Conservation (phyloP, 2,888 invertebrate species). For the Limulus polyphemus region DNA sequence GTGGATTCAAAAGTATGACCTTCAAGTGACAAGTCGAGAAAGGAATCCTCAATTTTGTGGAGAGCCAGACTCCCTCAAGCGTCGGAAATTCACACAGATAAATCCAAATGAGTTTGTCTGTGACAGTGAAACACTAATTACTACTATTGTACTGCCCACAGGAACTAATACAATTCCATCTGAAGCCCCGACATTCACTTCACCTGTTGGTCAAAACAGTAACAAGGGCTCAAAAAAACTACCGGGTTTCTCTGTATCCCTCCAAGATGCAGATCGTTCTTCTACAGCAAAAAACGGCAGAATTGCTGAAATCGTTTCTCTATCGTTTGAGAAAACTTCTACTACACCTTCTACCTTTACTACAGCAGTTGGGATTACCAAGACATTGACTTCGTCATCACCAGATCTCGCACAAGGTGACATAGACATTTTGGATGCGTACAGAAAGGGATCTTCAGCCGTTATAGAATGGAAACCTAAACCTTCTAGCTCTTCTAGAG, state of each 20-base stretch:
- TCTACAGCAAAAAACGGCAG: neutral
- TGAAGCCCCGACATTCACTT: neutral
- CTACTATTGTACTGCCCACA: slow-evolving; percentile 14
- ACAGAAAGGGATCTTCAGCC: slow-evolving; percentile 55
- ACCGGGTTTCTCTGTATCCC: neutral
- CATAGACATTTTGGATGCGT: slow-evolving; percentile 17
- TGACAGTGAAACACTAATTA: slow-evolving; percentile 1
- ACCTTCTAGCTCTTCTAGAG: slow-evolving; percentile 43
- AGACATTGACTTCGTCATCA: neutral
- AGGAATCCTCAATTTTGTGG: slow-evolving; percentile 87
- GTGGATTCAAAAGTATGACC: slow-evolving; percentile 73
- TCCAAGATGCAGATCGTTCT: slow-evolving; percentile 5
- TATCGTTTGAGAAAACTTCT: no score
- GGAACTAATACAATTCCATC: slow-evolving; percentile 4
- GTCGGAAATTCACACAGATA: slow-evolving; percentile 74
- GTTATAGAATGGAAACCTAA: slow-evolving; percentile 69
- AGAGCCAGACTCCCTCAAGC: slow-evolving; percentile 61
- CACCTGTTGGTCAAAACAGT: neutral
- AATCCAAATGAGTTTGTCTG: slow-evolving; percentile 49
- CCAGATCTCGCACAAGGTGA: neutral
- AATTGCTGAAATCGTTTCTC: no score
- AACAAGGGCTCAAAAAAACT: slow-evolving; percentile 8
- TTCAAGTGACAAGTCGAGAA: slow-evolving; percentile 84
- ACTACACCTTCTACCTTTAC: neutral
- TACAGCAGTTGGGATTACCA: neutral